Conservation (phyloP, 1,140 invertebrate genomes). For the Microvelia longipes region DNA sequence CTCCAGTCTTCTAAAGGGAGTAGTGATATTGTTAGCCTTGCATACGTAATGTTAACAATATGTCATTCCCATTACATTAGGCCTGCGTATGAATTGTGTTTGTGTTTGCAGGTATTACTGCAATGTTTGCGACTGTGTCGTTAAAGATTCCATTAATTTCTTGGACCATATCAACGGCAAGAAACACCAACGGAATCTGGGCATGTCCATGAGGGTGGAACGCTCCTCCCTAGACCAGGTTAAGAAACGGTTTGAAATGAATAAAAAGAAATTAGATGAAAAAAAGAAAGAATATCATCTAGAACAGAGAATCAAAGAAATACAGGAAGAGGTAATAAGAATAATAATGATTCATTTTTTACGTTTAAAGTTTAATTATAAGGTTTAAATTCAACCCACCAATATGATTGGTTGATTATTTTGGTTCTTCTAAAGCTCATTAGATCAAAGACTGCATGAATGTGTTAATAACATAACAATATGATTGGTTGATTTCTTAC, state of each 20-base stretch:
- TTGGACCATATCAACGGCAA: constrained; percentile 96
- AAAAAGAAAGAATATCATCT: constrained; percentile 94
- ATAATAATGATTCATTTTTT: too few relatives aligned
- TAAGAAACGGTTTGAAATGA: constrained; percentile 79
- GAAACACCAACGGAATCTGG: constrained; percentile 81
- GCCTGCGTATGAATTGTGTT: too few relatives aligned
- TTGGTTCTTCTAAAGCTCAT: too few relatives aligned
- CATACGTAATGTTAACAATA: too few relatives aligned
- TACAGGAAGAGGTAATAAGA: constrained; percentile 81
- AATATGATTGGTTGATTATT: too few relatives aligned
- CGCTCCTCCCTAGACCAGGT: constrained; percentile 89
- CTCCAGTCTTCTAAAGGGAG: too few relatives aligned
- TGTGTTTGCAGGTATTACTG: constrained; percentile 79
- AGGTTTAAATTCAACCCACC: too few relatives aligned
- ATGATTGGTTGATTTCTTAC: too few relatives aligned
- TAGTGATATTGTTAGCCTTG: too few relatives aligned
- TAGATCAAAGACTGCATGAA: background rate
- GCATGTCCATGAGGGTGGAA: constrained; percentile 99
- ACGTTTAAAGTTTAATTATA: too few relatives aligned
- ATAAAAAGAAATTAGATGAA: constrained; percentile 89
- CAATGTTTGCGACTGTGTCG: constrained; percentile 98
- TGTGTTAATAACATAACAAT: background rate
- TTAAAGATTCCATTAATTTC: constrained; percentile 99
- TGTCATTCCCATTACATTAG: too few relatives aligned
- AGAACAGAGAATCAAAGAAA: constrained; percentile 74